Evolutionary conservation across 2,797 vertebrate species (phyloP).

Genomic region (Erithacus rubecula): DNA sequence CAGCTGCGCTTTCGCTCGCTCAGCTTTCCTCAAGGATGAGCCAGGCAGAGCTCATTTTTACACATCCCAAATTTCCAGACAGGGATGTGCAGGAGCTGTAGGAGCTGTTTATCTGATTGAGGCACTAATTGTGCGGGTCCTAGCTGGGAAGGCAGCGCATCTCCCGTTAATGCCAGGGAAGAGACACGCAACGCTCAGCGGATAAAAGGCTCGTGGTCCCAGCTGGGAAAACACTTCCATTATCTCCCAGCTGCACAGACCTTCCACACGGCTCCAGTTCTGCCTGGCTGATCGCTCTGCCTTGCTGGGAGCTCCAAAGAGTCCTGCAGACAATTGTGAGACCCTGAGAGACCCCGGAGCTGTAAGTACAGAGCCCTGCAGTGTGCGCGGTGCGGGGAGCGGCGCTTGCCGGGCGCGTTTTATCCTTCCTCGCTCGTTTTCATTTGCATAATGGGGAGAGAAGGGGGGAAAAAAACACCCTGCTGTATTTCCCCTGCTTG

Average conservation of each 20-base stretch:
- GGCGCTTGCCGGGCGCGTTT: not conserved
- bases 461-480: not conserved
- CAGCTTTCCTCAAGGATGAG: constrained; percentile 46
- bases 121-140: constrained; percentile 61
- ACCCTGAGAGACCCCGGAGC: constrained; percentile 63
- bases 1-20: constrained; percentile 45
- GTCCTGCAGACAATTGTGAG: constrained; percentile 67
- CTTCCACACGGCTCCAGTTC: constrained; percentile 77
- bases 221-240: constrained; percentile 76
- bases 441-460: constrained; percentile 50
- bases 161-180: constrained; percentile 43
- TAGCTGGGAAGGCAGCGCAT: constrained; percentile 44
- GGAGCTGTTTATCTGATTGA: constrained; percentile 49
- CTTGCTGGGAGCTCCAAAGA: constrained; percentile 66
- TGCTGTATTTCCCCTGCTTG: constrained; percentile 19
- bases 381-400: constrained; percentile 14
- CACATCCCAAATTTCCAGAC: constrained; percentile 21
- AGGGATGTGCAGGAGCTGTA: not conserved
- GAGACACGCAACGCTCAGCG: constrained; percentile 64
- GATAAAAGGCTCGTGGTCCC: constrained; percentile 76
- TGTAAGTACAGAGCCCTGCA: constrained; percentile 72
- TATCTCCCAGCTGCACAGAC: constrained; percentile 77
- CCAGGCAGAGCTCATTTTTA: constrained; percentile 31
- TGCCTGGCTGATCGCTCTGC: constrained; percentile 81
- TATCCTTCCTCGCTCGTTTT: constrained; percentile 10